Evolutionary conservation across 2,113 vertebrate species (phyloP).

Genomic region (Dromaius novaehollandiae): DNA sequence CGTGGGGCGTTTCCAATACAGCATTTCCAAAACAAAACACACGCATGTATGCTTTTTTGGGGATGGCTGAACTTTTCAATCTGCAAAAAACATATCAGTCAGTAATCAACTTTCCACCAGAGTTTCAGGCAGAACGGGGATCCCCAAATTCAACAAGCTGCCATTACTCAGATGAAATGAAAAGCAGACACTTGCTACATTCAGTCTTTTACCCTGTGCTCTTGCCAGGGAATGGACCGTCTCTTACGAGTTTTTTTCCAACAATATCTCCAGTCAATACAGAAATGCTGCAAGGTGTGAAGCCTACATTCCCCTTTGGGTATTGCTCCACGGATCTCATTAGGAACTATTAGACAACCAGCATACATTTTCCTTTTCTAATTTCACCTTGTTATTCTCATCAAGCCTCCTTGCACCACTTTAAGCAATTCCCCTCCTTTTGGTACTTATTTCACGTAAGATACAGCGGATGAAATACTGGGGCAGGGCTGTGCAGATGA

Average conservation of each 20-base stretch:
- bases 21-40: conserved; percentile 38
- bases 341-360: not conserved
- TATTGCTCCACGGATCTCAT: not conserved
- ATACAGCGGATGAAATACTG: not conserved
- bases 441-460: not conserved
- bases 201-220: not conserved
- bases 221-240: not conserved
- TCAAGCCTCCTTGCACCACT: not conserved
- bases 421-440: not conserved
- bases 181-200: not conserved
- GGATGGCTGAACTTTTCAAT: not conserved
- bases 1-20: not conserved
- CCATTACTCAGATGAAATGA: not conserved
- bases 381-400: conserved; percentile 7
- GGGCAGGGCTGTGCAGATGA: not conserved
- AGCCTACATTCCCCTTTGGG: not conserved
- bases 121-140: not conserved
- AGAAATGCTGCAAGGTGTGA: not conserved
- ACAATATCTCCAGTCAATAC: not conserved
- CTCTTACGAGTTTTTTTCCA: not conserved
- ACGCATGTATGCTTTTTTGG: not conserved
- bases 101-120: not conserved
- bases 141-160: not conserved
- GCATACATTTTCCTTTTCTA: not conserved
- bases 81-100: not conserved